Evolutionary conservation across 2,888 invertebrate genomes (phyloP), one percentile per base, ranked within the genome.

Genomic region (Sarcophaga variegata): DNA sequence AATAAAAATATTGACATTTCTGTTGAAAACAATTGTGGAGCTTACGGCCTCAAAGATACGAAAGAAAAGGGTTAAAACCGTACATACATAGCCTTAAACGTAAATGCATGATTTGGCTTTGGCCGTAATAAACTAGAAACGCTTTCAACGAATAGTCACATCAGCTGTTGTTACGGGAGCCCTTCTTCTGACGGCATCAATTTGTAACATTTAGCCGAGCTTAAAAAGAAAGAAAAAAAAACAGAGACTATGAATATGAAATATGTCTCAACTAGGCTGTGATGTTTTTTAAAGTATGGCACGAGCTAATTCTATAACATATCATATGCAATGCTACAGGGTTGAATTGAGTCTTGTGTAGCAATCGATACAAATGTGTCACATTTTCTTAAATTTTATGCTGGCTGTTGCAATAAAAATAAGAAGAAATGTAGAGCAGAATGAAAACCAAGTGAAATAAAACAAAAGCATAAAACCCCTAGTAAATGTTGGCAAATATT

Each of bases 401-500:
- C 12, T 67, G 0, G 67, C 37, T 45, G 3, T n/a, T 54, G 54
- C 79, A 79, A 12, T 17, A 54, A 2, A 17, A 54, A 14, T 12
- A 3, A 76, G 14, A 69, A 59, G 54, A 81, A 54, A 81, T 75
- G 47, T 82, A 82, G 71, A 84, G 78, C 83, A 87, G 60, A 49
- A 59, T 69, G 5, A 63, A 63, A 75, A 72, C 71, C 76, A 85
- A 80, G 81, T 87, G 87, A 87, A 69, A 72, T 66, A 63, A 76
- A 78, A 64, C 54, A 54, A 77, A 60, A 75, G 62, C 20, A 20
- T 20, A 20, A 27, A 64, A 54, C 75, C 11, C 63, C 54, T 64
- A 64, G 81, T 37, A 37, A 37, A 79, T 84, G 79, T 87, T 81
- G 78, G 81, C 81, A 86, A 86, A 78, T 83, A 80, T 77, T 64